Percentiles rank a stretch among this genome's conserved stretches.
Evolutionary conservation across 2,888 invertebrate genomes (phyloP).

Genomic region (Apeira syringaria): DNA sequence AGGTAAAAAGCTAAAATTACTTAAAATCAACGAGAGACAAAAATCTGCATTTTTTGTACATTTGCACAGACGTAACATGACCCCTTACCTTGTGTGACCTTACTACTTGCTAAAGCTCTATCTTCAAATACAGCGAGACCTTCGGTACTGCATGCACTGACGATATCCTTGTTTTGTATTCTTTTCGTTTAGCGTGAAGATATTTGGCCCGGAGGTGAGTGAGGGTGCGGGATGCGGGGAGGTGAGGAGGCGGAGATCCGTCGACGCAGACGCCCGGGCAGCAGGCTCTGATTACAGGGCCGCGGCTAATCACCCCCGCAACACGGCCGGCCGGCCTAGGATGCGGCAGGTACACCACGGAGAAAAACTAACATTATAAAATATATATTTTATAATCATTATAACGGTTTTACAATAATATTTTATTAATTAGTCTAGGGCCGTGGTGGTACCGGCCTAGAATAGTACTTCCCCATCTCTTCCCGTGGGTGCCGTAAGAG

Average conservation of each 20-base stretch:
- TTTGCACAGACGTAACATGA: too few relatives aligned
- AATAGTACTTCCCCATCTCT: too few relatives aligned
- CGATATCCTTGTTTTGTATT: conserved; percentile 42
- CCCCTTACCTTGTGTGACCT: too few relatives aligned
- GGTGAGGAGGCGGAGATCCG: conserved; percentile 42
- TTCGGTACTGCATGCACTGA: conserved; percentile 11
- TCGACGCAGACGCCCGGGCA: conserved; percentile 77
- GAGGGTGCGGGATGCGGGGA: conserved; percentile 33
- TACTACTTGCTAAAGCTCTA: too few relatives aligned
- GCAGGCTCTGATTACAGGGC: conserved; percentile 79
- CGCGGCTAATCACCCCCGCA: conserved; percentile 74
- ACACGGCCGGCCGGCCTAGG: conserved; percentile 51
- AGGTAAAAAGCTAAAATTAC: too few relatives aligned
- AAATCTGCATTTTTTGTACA: too few relatives aligned
- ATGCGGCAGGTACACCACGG: conserved; percentile 32
- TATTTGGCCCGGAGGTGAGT: conserved; percentile 62
- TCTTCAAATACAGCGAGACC: neutral
- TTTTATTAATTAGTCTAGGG: too few relatives aligned
- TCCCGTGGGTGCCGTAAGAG: too few relatives aligned
- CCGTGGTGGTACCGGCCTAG: too few relatives aligned
- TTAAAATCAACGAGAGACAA: too few relatives aligned
- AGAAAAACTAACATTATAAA: conserved; percentile 31
- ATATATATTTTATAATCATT: too few relatives aligned
- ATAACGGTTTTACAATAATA: too few relatives aligned
- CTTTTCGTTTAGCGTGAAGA: conserved; percentile 74